Evolutionary conservation across 2,888 invertebrate genomes (phyloP), one percentile per base, ranked within the genome.

Genomic region (Tryphoninae sp.): DNA sequence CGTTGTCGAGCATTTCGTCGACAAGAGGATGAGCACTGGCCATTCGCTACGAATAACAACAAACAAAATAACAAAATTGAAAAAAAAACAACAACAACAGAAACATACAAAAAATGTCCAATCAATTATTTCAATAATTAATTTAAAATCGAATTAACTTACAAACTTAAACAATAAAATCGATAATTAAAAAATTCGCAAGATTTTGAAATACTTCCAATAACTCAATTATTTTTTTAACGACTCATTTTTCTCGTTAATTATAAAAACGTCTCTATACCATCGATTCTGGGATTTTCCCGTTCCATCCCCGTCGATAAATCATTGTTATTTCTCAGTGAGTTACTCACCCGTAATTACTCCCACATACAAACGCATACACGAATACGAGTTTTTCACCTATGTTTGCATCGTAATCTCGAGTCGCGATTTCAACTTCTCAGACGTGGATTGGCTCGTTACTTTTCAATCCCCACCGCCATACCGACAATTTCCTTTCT

Each of bases 401-500:
- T 53, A 16, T 45, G 45, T 19, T 74, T 75, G 45, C 8, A 72
- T 76, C 49, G 19, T 42, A 11, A 22, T 72, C 45, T 58, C 62
- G 65, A 71, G 55, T 64, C 26, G 64, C 22, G 64, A 78, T 74
- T 74, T 42, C n/a, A 2, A 19, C n/a, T 33, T 6, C 16, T 23
- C 0, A 19, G 9, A 23, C 80, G 4, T n/a, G 55, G 78, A 82
- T 82, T 82, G 82, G 79, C 75, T 61, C 62, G 62, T 64, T 62
- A 42, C 40, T 11, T 4, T 42, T 53, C 19, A 4, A 67, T 78
- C 82, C 82, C 82, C 82, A 61, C 78, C 72, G 58, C 19, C 1
- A 61, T 11, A 53, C 40, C 19, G 72, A 45, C n/a, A 55, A 59
- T 75, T 75, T 82, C 76, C 82, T 79, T 82, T 78, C 74, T 75